phyloP scores from a whole-genome alignment of 2,113 vertebrate species.

The Ailuropoda melanoleuca region DNA sequence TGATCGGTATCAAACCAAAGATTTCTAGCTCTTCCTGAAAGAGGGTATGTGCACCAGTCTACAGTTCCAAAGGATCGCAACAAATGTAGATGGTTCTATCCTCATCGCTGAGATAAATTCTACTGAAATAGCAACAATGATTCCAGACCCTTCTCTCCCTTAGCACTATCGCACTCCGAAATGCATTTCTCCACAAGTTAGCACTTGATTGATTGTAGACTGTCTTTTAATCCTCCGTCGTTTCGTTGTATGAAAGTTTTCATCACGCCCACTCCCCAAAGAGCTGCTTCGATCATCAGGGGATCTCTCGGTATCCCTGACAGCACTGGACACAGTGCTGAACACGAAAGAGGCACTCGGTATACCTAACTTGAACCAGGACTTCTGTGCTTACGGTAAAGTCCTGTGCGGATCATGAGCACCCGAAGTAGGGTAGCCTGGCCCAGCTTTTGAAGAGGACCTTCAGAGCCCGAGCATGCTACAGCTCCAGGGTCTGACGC shows the following conservation, averaged over 20 bases:
- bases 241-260: constrained; percentile 15
- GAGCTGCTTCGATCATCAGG: neutral
- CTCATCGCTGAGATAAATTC: constrained; percentile 34
- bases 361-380: neutral
- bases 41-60: constrained; percentile 57
- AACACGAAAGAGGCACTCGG: neutral
- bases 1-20: constrained; percentile 77
- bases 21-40: constrained; percentile 70
- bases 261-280: neutral
- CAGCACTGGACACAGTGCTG: neutral
- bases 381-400: neutral
- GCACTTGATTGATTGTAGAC: constrained; percentile 65
- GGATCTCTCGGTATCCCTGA: neutral
- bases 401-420: neutral
- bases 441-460: neutral
- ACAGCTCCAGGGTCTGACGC: neutral
- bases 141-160: constrained; percentile 25
- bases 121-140: constrained; percentile 38
- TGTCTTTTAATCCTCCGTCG: constrained; percentile 19
- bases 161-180: constrained; percentile 36
- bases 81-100: constrained; percentile 50
- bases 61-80: constrained; percentile 66
- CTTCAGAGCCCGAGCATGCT: neutral
- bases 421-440: neutral
- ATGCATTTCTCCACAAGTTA: constrained; percentile 42